phyloP scores from a whole-genome alignment of 2,797 vertebrate species.

The Falco columbarius region DNA sequence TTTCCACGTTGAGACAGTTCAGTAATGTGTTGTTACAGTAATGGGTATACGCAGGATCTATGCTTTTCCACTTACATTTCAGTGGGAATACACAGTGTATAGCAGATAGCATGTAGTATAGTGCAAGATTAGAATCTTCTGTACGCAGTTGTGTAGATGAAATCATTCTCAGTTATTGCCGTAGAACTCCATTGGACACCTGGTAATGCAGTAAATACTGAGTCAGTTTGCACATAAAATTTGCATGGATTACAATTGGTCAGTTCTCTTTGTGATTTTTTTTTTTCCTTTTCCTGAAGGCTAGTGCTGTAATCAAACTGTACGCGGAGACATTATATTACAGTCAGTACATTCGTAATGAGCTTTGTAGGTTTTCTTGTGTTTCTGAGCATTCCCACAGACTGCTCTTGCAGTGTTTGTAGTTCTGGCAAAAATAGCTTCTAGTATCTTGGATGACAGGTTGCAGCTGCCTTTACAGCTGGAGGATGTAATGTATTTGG shows the following conservation, averaged over 20 bases:
- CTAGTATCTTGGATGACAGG: not conserved
- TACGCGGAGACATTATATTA: not conserved
- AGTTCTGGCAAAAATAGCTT: not conserved
- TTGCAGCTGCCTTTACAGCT: not conserved
- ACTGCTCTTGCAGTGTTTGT: not conserved
- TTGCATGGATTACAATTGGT: not conserved
- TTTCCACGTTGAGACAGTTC: not conserved
- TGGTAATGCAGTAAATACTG: not conserved
- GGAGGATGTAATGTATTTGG: not conserved
- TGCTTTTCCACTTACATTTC: not conserved
- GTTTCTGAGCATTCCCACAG: not conserved
- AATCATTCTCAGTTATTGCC: not conserved
- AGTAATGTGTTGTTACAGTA: not conserved
- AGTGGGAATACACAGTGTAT: not conserved
- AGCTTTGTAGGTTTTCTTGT: not conserved
- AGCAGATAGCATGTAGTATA: not conserved
- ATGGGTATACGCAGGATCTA: fast-evolving
- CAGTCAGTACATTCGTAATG: not conserved
- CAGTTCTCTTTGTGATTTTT: not conserved
- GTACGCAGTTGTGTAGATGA: not conserved
- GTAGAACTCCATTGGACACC: not conserved
- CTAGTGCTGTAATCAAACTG: not conserved
- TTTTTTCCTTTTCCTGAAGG: not conserved
- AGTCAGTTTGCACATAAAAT: not conserved
- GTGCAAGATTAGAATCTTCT: not conserved